Percentiles rank a stretch among this genome's conserved stretches.
phyloP scores from a whole-genome alignment of 2,888 invertebrate species.

The Heliconius aoede region DNA sequence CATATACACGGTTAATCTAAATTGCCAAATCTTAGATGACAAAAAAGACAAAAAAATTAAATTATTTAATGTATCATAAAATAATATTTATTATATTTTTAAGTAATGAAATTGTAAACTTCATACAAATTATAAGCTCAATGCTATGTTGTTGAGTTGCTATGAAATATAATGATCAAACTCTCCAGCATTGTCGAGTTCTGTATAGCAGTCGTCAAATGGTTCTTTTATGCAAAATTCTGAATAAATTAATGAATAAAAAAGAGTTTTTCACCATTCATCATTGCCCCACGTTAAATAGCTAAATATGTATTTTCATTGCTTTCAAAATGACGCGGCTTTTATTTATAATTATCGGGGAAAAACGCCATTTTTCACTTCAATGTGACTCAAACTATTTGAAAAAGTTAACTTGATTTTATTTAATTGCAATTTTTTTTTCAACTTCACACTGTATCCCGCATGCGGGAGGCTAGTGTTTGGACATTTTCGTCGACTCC shows the following conservation, averaged over 20 bases:
- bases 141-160: no score
- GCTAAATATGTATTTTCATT: constrained; percentile 17
- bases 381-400: not conserved
- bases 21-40: not conserved
- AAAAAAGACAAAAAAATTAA: not conserved
- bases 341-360: constrained; percentile 8
- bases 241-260: constrained; percentile 28
- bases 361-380: not conserved
- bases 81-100: not conserved
- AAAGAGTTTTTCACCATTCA: constrained; percentile 24
- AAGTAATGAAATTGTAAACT: not conserved
- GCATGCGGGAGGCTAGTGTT: no score
- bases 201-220: not conserved
- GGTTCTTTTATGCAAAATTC: constrained; percentile 6
- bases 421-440: not conserved
- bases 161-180: not conserved
- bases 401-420: not conserved
- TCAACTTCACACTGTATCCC: no score
- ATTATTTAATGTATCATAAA: not conserved
- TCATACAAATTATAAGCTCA: constrained; percentile 3
- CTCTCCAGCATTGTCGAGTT: constrained; percentile 1
- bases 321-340: constrained; percentile 8
- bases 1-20: not conserved
- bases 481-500: no score
- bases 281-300: constrained; percentile 11